Base-by-base conservation (phyloP, 2,113 vertebrate species). In the Syngnathoides biaculeatus region DNA sequence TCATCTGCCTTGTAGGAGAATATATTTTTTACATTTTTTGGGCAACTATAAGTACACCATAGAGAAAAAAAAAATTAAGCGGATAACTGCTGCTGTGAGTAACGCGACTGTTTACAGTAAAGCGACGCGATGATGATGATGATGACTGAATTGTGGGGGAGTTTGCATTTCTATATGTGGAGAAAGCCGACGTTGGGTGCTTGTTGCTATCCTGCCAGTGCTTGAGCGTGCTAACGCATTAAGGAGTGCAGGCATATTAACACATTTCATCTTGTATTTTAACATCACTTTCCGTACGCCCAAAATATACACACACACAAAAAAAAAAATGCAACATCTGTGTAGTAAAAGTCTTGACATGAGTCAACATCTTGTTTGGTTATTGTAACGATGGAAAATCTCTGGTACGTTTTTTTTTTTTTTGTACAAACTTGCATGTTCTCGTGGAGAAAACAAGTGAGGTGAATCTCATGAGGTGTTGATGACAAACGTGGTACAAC, bases 371-470 rank as follows among this genome's bases (percentile, higher is more conserved):
- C 26, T 19, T 30, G 48, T n/a, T 42, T 52, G 48, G 20, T 20
- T 52, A 39, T 59, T 59, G 60, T 43, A 24, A 42, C 40, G 15
- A 40, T 27, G 4, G 4, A 24, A 2, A 14, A 43, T 24, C 43
- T 52, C 45, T 30, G 64, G 47, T 65, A 52, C 35, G 8, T 79
- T 65, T 62, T 60, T 69, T 65, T 62, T 60, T 69, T 67, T 74
- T 64, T 59, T 76, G 73, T 74, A 79, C 81, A 65, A 76, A 78
- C 65, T 79, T 81, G 90, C 89, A 91, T 92, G 91, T 85, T 87
- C 66, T 86, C 68, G 69, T 74, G 74, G 78, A 86, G 59, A 71
- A 82, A 69, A 68, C 38, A 61, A 71, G 47, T 4, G 79, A 84
- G 80, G 81, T 89, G 85, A 83, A 72, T 82, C 77, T 82, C 43